A percentile compares a stretch with the other conserved stretches of the same genome.
Evolutionary conservation across 2,888 invertebrate genomes (phyloP).

Genomic region (Brenthis hecate): DNA sequence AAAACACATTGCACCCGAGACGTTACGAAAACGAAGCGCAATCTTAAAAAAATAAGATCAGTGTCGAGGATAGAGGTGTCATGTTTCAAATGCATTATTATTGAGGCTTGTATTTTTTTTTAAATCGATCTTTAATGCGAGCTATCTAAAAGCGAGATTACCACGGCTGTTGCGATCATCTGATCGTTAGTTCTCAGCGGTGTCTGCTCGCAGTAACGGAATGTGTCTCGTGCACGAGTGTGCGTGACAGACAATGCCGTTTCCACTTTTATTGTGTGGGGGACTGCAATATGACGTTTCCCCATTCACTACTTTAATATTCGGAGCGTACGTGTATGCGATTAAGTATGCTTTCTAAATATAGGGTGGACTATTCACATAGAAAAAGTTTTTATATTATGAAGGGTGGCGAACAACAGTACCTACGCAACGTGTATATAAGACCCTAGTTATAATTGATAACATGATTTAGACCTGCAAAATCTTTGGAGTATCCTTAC

Average conservation of each 20-base stretch:
- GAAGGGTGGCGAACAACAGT: conserved; percentile 60
- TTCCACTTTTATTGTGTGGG: conserved; percentile 64
- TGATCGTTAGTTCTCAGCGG: conserved; percentile 35
- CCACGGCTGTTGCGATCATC: conserved; percentile 11
- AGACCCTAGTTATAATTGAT: conserved; percentile 65
- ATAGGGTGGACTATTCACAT: conserved; percentile 71
- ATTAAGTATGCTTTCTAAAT: conserved; percentile 79
- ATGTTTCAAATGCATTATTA: conserved; percentile 46
- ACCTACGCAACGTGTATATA: conserved; percentile 72
- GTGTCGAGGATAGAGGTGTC: conserved; percentile 50
- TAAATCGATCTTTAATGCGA: conserved; percentile 23
- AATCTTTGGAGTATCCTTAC: conserved; percentile 46
- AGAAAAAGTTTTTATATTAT: conserved; percentile 64
- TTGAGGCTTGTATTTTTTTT: conserved; percentile 31
- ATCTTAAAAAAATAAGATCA: conserved; percentile 47
- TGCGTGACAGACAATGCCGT: conserved; percentile 43
- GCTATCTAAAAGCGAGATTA: conserved; percentile 24
- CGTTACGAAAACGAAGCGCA: conserved; percentile 42
- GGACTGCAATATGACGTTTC: conserved; percentile 75
- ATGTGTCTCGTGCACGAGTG: conserved; percentile 40
- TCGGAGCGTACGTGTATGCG: conserved; percentile 72
- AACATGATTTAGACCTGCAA: conserved; percentile 51
- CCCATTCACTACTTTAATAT: conserved; percentile 77
- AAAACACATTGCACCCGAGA: conserved; percentile 24
- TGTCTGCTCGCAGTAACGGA: conserved; percentile 41